These are phyloP conservation scores for Drosophila seguyi DNA, from an alignment of 1,140 invertebrate species.

Conservation along the genomic window DNA sequence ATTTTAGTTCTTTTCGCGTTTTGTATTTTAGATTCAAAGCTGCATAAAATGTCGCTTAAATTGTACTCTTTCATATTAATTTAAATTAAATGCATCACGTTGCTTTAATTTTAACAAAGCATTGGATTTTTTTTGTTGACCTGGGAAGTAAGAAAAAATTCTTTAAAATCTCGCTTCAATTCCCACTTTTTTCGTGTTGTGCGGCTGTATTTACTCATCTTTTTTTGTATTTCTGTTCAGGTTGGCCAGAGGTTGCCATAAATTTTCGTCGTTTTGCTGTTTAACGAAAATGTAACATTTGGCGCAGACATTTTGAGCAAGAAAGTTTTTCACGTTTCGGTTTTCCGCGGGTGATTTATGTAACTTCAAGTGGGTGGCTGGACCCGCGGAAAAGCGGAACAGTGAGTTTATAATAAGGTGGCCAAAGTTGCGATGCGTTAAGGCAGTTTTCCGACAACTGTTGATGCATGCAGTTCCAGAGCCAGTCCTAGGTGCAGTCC, in stretches of 20 bases:
- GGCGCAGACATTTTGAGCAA: slow-evolving; percentile 67
- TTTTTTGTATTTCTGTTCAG: slow-evolving; percentile 1
- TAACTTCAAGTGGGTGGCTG: slow-evolving; percentile 16
- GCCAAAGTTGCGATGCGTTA: slow-evolving; percentile 47
- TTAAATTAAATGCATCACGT: background rate
- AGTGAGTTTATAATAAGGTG: slow-evolving; percentile 65
- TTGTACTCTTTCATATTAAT: background rate
- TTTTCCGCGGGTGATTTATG: slow-evolving; percentile 70
- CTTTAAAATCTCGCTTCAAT: slow-evolving; percentile 1
- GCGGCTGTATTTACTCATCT: slow-evolving; percentile 20
- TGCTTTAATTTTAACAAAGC: background rate
- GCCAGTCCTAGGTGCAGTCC: background rate
- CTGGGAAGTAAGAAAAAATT: background rate
- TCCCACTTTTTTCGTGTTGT: background rate
- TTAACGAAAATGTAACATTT: slow-evolving; percentile 78
- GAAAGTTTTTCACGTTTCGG: slow-evolving; percentile 51
- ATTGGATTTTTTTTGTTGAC: background rate
- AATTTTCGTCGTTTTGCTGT: slow-evolving; percentile 46
- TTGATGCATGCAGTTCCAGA: slow-evolving; percentile 37
- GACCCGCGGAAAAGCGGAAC: slow-evolving; percentile 15
- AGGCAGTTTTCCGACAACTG: slow-evolving; percentile 59
- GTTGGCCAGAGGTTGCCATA: slow-evolving; percentile 32
- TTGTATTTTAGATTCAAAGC: background rate
- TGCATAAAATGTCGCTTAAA: background rate
- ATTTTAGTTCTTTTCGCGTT: background rate